Evolutionary conservation across 1,140 invertebrate genomes (phyloP), one percentile per base, ranked within the genome.

Genomic region (Condylostylus longicornis): DNA sequence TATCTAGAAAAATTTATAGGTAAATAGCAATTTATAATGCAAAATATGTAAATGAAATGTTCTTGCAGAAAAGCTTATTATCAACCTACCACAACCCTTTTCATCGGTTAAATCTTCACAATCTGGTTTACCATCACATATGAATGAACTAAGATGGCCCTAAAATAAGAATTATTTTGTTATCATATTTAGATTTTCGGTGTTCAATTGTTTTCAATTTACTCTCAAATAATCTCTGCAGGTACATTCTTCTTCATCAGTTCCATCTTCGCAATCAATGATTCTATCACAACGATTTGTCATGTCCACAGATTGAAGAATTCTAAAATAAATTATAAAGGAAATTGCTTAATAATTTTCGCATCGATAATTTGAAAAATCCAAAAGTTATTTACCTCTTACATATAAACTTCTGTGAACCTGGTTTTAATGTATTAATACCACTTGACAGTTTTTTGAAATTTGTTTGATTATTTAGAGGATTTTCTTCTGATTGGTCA

Each of bases 81-180:
- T 29, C 19, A 25, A 42, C 59, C 55, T 57, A 77, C 72, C 63
- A 50, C 81, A 89, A 48, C 75, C 58, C 33, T 68, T 55, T 61
- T 89, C 84, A 59, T 89, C 86, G 17, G 71, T 71, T 17, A 64
- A 51, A 62, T 88, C 82, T 17, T 61, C 53, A 49, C 85, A 89
- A 50, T 90, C 81, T 3, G 71, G 52, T 35, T 72, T 66, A n/a
- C 79, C 81, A 64, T 90, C 76, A 50, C 85, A 90, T 42, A 88
- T 65, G 1, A 58, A 45, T 1, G 40, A 23, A 15, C 37, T 45
- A 0, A 58, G 38, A 6, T 38, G 38, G 33, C 47, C 50, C 36
- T 35, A 20, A 39, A 33, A 12, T 5, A 30, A 31, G 2, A 31
- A 32, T 10, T 10, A 15, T 14, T 4, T 15, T 32, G 17, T 17